Percentiles rank a stretch among this genome's conserved stretches.
phyloP scores from a whole-genome alignment of 1,140 invertebrate species.

The Leucophenga varia region DNA sequence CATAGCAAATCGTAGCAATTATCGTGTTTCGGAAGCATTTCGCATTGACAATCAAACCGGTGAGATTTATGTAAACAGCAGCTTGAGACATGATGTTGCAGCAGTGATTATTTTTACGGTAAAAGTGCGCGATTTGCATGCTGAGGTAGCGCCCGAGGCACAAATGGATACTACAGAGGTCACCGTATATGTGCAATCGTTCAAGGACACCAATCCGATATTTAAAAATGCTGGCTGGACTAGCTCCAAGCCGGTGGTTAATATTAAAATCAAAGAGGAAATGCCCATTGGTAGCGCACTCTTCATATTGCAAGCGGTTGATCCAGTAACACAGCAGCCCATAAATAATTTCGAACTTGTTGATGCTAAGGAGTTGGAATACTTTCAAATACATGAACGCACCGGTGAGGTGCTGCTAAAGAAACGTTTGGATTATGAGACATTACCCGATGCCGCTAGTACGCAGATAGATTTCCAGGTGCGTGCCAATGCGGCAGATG shows the following conservation, averaged over 20 bases:
- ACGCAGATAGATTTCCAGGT: slow-evolving; percentile 73
- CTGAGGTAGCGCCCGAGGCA: slow-evolving; percentile 65
- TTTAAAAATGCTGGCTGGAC: slow-evolving; percentile 73
- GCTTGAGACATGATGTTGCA: slow-evolving; percentile 74
- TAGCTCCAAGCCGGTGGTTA: slow-evolving; percentile 66
- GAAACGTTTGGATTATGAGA: slow-evolving; percentile 74
- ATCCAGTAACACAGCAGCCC: slow-evolving; percentile 67
- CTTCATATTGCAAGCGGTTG: slow-evolving; percentile 72
- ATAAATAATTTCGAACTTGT: slow-evolving; percentile 65
- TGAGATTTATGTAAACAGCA: slow-evolving; percentile 69
- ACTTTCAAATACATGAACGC: slow-evolving; percentile 63
- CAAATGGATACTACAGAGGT: slow-evolving; percentile 70
- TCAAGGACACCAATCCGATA: slow-evolving; percentile 75
- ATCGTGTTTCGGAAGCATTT: slow-evolving; percentile 70
- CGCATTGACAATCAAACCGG: slow-evolving; percentile 70
- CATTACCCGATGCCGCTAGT: slow-evolving; percentile 56
- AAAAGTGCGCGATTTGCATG: slow-evolving; percentile 72
- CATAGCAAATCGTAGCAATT: slow-evolving; percentile 62
- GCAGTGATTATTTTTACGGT: slow-evolving; percentile 79
- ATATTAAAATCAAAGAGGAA: slow-evolving; percentile 73
- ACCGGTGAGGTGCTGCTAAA: slow-evolving; percentile 73
- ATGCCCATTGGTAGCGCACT: slow-evolving; percentile 75
- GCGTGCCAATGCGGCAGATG: slow-evolving; percentile 69
- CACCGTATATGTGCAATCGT: slow-evolving; percentile 78
- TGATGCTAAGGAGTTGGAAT: slow-evolving; percentile 37